Conservation (phyloP, 2,113 vertebrate species). For the Beaufortia kweichowensis region DNA sequence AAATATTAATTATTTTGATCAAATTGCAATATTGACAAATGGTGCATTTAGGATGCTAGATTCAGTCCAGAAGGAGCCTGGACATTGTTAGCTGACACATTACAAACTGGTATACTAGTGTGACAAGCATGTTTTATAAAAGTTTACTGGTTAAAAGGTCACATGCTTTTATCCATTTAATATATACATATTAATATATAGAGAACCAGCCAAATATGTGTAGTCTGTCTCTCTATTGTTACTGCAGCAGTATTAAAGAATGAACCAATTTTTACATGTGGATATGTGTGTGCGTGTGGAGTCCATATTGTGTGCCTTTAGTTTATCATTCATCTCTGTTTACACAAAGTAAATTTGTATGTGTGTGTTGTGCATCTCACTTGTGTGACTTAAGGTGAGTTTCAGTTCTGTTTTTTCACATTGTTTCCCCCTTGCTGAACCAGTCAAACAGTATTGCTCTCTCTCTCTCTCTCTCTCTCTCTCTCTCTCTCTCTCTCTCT, state of each 20-base stretch:
- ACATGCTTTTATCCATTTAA: too few species aligned
- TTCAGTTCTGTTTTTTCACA: conserved; percentile 39
- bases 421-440: conserved; percentile 39
- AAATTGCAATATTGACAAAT: too few species aligned
- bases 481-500: neutral
- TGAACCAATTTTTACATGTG: neutral
- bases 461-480: neutral
- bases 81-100: too few species aligned
- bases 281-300: neutral
- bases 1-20: too few species aligned
- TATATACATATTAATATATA: too few species aligned
- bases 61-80: too few species aligned
- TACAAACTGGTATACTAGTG: too few species aligned
- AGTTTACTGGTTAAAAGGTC: too few species aligned
- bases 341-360: conserved; percentile 48
- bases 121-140: too few species aligned
- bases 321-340: conserved; percentile 74
- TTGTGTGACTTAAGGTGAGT: conserved; percentile 46
- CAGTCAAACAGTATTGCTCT: conserved; percentile 47
- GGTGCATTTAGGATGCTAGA: too few species aligned
- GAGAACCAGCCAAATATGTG: too few species aligned
- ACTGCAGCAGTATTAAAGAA: neutral
- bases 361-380: conserved; percentile 27
- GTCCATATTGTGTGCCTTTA: conserved; percentile 58
- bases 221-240: neutral